phyloP scores from a whole-genome alignment of 2,113 vertebrate genomes.

The Cercocebus atys region DNA sequence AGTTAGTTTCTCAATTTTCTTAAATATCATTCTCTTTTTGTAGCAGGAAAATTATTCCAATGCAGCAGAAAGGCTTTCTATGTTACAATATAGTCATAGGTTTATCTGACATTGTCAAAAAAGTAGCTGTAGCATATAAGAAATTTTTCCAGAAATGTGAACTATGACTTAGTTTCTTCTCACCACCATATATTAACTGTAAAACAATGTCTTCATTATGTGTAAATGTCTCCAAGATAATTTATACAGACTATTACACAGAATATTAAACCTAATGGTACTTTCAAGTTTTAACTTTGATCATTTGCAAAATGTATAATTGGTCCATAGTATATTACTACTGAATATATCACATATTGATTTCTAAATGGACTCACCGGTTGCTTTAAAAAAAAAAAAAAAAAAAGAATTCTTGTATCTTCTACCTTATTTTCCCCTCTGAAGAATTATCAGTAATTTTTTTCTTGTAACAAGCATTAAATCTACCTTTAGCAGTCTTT shows the following conservation, averaged over 20 bases:
- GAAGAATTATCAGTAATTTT: background rate
- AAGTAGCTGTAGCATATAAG: background rate
- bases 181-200: background rate
- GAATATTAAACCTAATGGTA: background rate
- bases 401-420: background rate
- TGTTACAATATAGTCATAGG: background rate
- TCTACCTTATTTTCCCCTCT: background rate
- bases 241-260: background rate
- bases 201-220: background rate
- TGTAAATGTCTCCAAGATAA: background rate
- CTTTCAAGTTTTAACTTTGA: conserved; percentile 29
- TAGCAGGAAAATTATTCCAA: background rate
- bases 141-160: background rate
- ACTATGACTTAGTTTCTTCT: background rate
- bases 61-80: background rate
- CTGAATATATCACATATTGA: background rate
- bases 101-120: background rate
- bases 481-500: background rate
- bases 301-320: background rate
- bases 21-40: background rate
- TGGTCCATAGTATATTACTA: background rate
- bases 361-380: background rate
- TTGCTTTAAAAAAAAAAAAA: background rate
- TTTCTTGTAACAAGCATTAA: background rate
- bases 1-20: background rate